These are phyloP conservation scores for Apogon talboti DNA, from an alignment of 2,797 vertebrate genomes.

Conservation along the genomic window DNA sequence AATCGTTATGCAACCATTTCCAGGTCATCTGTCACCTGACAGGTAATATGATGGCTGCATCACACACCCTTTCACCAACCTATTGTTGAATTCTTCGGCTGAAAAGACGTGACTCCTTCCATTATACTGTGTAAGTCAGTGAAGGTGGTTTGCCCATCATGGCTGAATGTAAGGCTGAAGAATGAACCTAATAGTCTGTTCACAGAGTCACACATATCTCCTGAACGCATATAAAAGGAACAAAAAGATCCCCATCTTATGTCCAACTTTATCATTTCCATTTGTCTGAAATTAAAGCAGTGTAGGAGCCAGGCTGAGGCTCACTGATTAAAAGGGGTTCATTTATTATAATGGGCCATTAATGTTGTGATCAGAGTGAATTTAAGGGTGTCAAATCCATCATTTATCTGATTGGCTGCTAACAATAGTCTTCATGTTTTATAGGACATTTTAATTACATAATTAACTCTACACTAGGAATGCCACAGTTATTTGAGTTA, in stretches of 20 bases:
- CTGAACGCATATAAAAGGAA: constrained; percentile 13
- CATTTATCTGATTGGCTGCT: background rate
- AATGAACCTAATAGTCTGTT: background rate
- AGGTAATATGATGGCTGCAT: constrained; percentile 42
- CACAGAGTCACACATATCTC: background rate
- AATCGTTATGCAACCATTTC: constrained; percentile 58
- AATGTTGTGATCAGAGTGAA: background rate
- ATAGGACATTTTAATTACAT: background rate
- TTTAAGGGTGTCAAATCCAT: background rate
- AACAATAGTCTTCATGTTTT: background rate
- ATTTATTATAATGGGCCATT: background rate
- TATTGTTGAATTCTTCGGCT: constrained; percentile 62
- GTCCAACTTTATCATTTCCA: constrained; percentile 3
- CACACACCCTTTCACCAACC: constrained; percentile 60
- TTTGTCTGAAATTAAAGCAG: constrained; percentile 10
- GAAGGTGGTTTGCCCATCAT: background rate
- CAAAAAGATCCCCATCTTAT: constrained; percentile 5
- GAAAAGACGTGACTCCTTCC: constrained; percentile 29
- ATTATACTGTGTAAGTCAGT: constrained; percentile 19
- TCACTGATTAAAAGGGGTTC: background rate
- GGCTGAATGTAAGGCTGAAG: constrained; percentile 8
- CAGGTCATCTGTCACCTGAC: constrained; percentile 40
- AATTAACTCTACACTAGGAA: too few species aligned
- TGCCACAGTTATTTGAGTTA: too few species aligned
- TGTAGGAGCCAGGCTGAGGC: background rate